Evolutionary conservation across 53 echinoderm and acorn worm genomes (phyloP).

Genomic region (Astropecten irregularis): DNA sequence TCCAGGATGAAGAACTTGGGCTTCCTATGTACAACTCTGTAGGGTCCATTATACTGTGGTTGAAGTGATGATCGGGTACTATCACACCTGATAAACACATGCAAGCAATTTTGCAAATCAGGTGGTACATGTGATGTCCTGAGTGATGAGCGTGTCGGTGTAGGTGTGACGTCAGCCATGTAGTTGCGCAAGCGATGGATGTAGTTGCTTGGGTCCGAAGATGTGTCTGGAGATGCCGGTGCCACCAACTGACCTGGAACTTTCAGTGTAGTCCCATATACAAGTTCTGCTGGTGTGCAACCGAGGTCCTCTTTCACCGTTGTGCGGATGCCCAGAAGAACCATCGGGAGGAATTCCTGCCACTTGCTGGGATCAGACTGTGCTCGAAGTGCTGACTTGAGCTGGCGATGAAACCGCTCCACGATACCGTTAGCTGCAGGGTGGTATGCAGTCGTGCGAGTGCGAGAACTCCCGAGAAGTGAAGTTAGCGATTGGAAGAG

Average conservation of each 20-base stretch:
- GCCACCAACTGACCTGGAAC: neutral
- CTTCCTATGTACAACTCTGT: neutral
- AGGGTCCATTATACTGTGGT: neutral
- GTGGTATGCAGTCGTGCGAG: conserved; percentile 14
- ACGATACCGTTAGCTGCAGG: conserved; percentile 8
- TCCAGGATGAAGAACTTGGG: conserved; percentile 23
- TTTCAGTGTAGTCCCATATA: no score
- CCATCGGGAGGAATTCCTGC: neutral
- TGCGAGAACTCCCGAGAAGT: neutral
- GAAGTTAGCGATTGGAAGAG: neutral
- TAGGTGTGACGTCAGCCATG: neutral
- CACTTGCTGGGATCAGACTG: neutral
- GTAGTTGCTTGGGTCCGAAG: neutral
- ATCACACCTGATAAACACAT: neutral
- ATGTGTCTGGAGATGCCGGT: neutral
- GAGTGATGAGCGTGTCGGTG: neutral
- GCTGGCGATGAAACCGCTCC: no score
- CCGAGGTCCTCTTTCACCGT: neutral
- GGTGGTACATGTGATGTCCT: neutral
- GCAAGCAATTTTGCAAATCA: neutral
- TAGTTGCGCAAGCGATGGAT: neutral
- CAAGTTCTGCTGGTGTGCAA: neutral
- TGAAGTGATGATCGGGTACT: neutral
- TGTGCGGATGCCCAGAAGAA: neutral
- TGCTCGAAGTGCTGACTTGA: neutral